These are phyloP conservation scores for Acronicta alni DNA, from an alignment of 2,888 invertebrate genomes.

Conservation along the genomic window DNA sequence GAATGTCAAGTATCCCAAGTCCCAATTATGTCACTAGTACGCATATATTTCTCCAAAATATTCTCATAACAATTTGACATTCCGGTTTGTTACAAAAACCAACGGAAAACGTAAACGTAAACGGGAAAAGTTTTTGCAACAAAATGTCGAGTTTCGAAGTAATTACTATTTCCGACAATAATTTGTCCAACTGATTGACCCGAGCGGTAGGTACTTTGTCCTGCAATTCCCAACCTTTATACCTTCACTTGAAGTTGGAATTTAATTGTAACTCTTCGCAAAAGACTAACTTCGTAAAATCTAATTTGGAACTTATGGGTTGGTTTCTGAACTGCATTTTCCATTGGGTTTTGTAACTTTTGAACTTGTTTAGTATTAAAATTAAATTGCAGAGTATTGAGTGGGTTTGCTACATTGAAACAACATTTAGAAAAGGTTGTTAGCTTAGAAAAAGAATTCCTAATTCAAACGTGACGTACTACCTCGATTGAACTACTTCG, in stretches of 20 bases:
- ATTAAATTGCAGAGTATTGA: slow-evolving; percentile 30
- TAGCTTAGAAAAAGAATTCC: neutral
- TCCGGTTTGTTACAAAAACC: slow-evolving; percentile 12
- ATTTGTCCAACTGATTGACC: slow-evolving; percentile 53
- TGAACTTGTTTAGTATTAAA: slow-evolving; percentile 45
- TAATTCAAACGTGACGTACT: too few relatives aligned
- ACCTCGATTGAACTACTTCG: too few relatives aligned
- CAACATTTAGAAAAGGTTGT: neutral
- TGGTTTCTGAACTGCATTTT: slow-evolving; percentile 53
- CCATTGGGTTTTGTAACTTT: slow-evolving; percentile 41
- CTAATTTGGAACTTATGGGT: slow-evolving; percentile 55
- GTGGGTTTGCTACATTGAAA: slow-evolving; percentile 18
- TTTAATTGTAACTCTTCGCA: slow-evolving; percentile 41
- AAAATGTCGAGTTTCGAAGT: slow-evolving; percentile 42
- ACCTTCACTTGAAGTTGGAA: slow-evolving; percentile 33
- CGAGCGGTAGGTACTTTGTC: slow-evolving; percentile 19
- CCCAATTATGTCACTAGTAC: slow-evolving; percentile 36
- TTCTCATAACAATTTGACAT: slow-evolving; percentile 30
- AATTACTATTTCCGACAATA: slow-evolving; percentile 53
- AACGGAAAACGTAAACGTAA: slow-evolving; percentile 12
- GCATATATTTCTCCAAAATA: slow-evolving; percentile 14
- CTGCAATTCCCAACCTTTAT: slow-evolving; percentile 37
- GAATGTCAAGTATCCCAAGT: slow-evolving; percentile 35
- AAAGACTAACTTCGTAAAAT: slow-evolving; percentile 47
- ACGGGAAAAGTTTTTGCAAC: slow-evolving; percentile 31